Evolutionary conservation across 2,113 vertebrate genomes (phyloP).

Genomic region (Ailurus styani): DNA sequence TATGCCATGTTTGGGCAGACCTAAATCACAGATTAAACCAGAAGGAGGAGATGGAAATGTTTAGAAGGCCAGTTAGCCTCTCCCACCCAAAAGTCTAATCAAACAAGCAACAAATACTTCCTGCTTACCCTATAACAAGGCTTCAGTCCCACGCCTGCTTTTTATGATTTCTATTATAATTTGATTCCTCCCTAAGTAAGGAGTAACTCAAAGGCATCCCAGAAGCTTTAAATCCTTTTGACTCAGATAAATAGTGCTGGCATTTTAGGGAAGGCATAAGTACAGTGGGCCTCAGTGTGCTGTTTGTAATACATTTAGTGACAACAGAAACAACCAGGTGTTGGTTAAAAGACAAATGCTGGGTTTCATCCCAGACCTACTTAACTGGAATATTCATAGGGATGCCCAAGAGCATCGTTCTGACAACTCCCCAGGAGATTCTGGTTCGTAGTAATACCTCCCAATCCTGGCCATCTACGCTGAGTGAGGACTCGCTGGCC

Average conservation of each 20-base stretch:
- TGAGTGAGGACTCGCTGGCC: neutral
- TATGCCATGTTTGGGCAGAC: neutral
- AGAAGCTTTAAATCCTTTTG: neutral
- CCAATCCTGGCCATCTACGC: neutral
- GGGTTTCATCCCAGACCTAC: neutral
- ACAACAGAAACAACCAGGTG: conserved; percentile 22
- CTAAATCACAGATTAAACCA: neutral
- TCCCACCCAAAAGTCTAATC: neutral
- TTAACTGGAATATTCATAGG: neutral
- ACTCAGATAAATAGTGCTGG: neutral
- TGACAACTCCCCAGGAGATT: neutral
- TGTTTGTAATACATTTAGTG: conserved; percentile 24
- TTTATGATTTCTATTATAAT: neutral
- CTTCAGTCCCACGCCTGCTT: neutral
- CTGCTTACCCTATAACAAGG: neutral
- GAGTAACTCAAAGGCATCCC: neutral
- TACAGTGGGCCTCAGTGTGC: neutral
- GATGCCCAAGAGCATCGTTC: neutral
- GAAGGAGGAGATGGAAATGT: neutral
- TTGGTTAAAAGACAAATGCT: neutral
- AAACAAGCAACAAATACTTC: neutral
- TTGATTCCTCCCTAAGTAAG: neutral
- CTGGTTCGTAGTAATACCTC: neutral
- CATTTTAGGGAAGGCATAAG: neutral
- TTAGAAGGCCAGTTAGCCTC: neutral